Evolutionary conservation across 92 coral and sea anemone genomes (phyloP).

Genomic region (Palythoa grandis): DNA sequence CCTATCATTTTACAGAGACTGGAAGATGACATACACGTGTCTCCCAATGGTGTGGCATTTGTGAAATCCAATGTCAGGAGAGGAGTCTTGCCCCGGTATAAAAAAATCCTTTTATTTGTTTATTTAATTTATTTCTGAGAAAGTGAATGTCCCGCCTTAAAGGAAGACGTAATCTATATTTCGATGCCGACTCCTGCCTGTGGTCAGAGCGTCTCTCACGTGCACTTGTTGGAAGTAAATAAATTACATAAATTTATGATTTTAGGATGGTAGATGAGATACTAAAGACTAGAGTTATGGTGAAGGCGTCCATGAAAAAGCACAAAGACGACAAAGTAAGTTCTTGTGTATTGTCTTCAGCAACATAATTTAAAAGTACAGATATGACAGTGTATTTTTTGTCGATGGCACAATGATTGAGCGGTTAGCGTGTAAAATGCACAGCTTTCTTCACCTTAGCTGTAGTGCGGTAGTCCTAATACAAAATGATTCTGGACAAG

Average conservation of each 20-base stretch:
- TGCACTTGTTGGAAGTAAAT: no score
- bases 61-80: constrained; percentile 76
- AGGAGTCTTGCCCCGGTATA: constrained; percentile 91
- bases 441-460: no score
- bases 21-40: constrained; percentile 86
- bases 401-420: no score
- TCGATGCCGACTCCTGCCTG: no score
- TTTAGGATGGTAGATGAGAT: constrained; percentile 92
- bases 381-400: no score
- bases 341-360: not conserved
- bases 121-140: not conserved
- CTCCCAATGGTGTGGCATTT: constrained; percentile 93
- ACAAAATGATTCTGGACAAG: no score
- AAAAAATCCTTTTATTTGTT: no score
- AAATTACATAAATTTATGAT: not conserved
- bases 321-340: constrained; percentile 84
- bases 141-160: no score
- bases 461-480: no score
- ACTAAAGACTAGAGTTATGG: constrained; percentile 94
- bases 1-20: constrained; percentile 53
- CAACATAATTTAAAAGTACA: not conserved
- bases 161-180: no score
- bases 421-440: not conserved
- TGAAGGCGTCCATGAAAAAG: constrained; percentile 90
- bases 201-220: no score